Evolutionary conservation across 2,888 invertebrate species (phyloP), one percentile per base, ranked within the genome.

Genomic region (Tenthredo amoena): DNA sequence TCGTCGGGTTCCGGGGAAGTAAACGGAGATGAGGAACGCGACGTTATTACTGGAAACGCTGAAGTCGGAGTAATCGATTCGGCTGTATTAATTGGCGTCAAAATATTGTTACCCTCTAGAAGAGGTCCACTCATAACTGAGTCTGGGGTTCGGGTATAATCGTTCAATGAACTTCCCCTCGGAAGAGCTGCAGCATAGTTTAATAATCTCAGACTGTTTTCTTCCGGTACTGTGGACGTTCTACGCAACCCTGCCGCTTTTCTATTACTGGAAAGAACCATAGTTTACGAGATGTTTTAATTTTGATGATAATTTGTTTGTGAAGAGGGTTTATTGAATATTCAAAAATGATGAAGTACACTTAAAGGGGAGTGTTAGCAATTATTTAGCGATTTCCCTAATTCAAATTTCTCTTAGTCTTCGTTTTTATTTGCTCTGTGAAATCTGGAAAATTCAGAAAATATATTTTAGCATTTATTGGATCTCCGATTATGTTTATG

Each of bases 141-240:
- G 83, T 92, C 91, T 34, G 91, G 91, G 6, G 91, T 90, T 21
- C 50, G 21, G 3, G 79, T 55, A n/a, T n/a, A 21, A 40, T 89
- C 91, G 79, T 91, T 89, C 47, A 87, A 85, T 31, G 90, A 90
- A 87, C 89, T 87, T 12, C 88, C 87, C 12, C 76, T 81, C 21
- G 89, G 89, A 87, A 88, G 87, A 84, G 88, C 88, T 43, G 88
- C 84, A n/a, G 87, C 89, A 21, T 40, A 40, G 21, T 40, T 43
- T 21, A 43, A 21, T 43, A 40, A 43, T 43, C 40, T 10, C 10
- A 43, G 7, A 43, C 12, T 40, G 31, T 85, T 87, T 83, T 91
- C 92, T 81, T 92, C 91, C 37, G 91, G 91, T 5, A 92, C 91
- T 21, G 91, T 92, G 62, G 91, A 91, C 5, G 91, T 91, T 71